Percentiles rank a stretch among this genome's conserved stretches.
Evolutionary conservation across 2,797 vertebrate species (phyloP).

Genomic region (Clarias laeviceps): DNA sequence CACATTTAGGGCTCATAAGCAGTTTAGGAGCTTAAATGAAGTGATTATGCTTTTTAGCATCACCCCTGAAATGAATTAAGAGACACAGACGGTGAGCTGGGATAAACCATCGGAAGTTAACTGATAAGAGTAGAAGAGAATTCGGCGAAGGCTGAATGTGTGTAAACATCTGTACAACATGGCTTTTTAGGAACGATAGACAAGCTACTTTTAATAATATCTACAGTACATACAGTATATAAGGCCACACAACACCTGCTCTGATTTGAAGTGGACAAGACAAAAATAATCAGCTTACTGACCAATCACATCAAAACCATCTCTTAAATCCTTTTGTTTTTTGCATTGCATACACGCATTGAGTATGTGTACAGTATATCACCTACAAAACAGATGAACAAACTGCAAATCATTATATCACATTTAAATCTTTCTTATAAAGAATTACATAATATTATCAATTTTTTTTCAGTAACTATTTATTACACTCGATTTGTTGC

Average conservation of each 20-base stretch:
- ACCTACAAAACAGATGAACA: not conserved
- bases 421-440: not conserved
- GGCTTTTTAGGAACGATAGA: constrained; percentile 12
- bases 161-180: constrained; percentile 2
- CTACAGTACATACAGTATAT: not conserved
- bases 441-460: not conserved
- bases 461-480: not conserved
- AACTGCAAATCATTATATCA: not conserved
- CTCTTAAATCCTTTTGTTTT: not conserved
- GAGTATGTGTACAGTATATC: not conserved
- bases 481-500: not conserved
- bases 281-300: not conserved
- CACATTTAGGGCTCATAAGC: constrained; percentile 85
- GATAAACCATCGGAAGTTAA: constrained; percentile 49
- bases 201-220: not conserved
- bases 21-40: constrained; percentile 87
- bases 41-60: constrained; percentile 76
- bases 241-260: not conserved
- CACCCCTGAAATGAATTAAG: constrained; percentile 69
- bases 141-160: not conserved
- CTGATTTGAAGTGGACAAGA: not conserved
- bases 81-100: constrained; percentile 66
- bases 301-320: not conserved
- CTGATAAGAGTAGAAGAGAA: not conserved
- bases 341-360: not conserved